Conservation (phyloP, 53 echinoderm and acorn worm species). For the Holothuria scabra region DNA sequence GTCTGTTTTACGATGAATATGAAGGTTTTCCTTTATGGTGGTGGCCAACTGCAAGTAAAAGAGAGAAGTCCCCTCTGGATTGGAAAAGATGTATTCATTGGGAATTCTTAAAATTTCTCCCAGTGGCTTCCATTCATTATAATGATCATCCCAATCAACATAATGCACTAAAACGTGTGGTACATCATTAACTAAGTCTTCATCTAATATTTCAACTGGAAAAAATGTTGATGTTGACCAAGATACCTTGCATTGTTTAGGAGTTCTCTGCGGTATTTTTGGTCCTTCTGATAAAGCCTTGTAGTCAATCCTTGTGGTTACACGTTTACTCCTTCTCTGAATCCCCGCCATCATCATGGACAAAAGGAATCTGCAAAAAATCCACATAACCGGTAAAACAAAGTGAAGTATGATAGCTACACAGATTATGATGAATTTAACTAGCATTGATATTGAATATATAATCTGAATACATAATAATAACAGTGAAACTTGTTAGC, state of each 20-base stretch:
- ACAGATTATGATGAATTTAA: too few relatives aligned
- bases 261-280: background rate
- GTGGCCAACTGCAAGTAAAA: conserved; percentile 42
- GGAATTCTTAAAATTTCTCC: conserved; percentile 32
- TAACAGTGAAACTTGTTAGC: too few relatives aligned
- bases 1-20: conserved; percentile 47
- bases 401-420: too few relatives aligned
- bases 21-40: conserved; percentile 45
- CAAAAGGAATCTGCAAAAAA: conserved; percentile 3
- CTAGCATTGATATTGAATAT: too few relatives aligned
- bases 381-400: too few relatives aligned
- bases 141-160: conserved; percentile 15
- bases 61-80: conserved; percentile 8
- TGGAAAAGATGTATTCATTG: background rate
- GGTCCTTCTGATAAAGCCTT: conserved; percentile 24
- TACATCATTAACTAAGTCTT: background rate
- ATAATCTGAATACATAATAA: too few relatives aligned
- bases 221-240: conserved; percentile 22
- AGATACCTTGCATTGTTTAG: background rate
- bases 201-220: conserved; percentile 14
- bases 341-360: background rate
- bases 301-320: background rate
- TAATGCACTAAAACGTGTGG: conserved; percentile 20
- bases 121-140: conserved; percentile 28
- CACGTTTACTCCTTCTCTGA: background rate